A percentile compares a stretch with the other conserved stretches of the same genome.
phyloP scores from a whole-genome alignment of 2,888 invertebrate species.

The Cenopis cana region DNA sequence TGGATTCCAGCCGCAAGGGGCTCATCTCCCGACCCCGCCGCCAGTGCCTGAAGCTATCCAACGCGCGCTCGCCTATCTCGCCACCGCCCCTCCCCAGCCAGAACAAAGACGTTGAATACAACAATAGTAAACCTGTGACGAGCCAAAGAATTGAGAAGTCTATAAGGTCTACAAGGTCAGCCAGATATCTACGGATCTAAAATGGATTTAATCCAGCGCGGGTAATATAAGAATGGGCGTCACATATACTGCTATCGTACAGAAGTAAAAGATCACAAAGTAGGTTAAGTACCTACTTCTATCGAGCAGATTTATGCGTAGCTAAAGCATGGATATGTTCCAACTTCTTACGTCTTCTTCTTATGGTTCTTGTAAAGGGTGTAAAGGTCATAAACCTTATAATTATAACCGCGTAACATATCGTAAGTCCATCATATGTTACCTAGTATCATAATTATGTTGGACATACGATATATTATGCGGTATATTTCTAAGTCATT shows the following conservation, averaged over 20 bases:
- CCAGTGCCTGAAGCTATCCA: constrained; percentile 89
- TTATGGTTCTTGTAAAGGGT: too few species aligned
- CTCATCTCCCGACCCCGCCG: constrained; percentile 87
- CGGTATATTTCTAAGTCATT: not conserved
- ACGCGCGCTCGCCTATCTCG: constrained; percentile 87
- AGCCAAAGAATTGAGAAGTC: not conserved
- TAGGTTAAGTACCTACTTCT: too few species aligned
- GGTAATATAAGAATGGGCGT: too few species aligned
- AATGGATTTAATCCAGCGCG: too few species aligned
- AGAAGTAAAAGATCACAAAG: not conserved
- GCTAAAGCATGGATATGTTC: not conserved
- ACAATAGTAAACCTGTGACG: constrained; percentile 14
- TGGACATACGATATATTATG: not conserved
- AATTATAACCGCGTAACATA: not conserved
- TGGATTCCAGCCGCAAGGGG: constrained; percentile 87
- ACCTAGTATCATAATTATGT: not conserved
- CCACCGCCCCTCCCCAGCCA: constrained; percentile 86
- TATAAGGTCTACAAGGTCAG: not conserved
- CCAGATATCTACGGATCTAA: too few species aligned
- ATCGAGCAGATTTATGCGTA: not conserved
- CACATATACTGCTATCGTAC: not conserved
- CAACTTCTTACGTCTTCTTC: too few species aligned
- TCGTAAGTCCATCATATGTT: too few species aligned
- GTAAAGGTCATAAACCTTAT: not conserved
- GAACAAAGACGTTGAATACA: constrained; percentile 56